Conservation (phyloP, 53 echinoderm and acorn worm genomes). For the Paelopatides confundens region DNA sequence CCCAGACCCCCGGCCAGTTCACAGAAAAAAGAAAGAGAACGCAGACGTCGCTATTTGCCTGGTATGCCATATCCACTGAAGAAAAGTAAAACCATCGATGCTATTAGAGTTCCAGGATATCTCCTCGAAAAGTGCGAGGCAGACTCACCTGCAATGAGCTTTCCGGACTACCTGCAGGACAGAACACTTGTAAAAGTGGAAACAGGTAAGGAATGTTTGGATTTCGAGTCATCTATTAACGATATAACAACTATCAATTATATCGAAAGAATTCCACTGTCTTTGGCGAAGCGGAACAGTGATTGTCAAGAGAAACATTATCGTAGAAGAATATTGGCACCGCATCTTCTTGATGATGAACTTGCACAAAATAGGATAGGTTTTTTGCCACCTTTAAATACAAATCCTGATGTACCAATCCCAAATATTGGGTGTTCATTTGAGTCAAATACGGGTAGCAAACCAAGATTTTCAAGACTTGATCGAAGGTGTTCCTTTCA, state of each 20-base stretch:
- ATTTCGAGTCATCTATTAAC: background rate
- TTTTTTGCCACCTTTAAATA: constrained; percentile 79
- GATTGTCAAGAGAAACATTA: constrained; percentile 26
- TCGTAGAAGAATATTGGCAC: constrained; percentile 73
- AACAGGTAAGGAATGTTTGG: constrained; percentile 50
- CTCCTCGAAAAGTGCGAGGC: constrained; percentile 44
- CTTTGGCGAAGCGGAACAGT: background rate
- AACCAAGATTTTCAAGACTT: constrained; percentile 57
- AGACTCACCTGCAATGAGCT: constrained; percentile 45
- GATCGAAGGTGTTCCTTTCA: constrained; percentile 84
- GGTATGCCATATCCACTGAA: constrained; percentile 86
- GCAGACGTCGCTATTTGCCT: constrained; percentile 68
- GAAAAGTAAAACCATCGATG: constrained; percentile 87
- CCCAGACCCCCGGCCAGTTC: background rate
- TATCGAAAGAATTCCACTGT: background rate
- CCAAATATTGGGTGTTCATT: constrained; percentile 79
- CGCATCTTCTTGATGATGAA: constrained; percentile 84
- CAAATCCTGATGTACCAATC: constrained; percentile 73
- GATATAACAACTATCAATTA: background rate
- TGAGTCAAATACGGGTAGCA: background rate
- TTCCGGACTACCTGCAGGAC: constrained; percentile 56
- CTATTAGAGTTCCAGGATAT: constrained; percentile 65
- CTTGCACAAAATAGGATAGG: constrained; percentile 81
- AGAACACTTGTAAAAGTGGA: constrained; percentile 8
- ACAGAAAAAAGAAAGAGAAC: constrained; percentile 19